Base-by-base conservation (phyloP, 2,797 vertebrate genomes). In the Sarcophilus harrisii region DNA sequence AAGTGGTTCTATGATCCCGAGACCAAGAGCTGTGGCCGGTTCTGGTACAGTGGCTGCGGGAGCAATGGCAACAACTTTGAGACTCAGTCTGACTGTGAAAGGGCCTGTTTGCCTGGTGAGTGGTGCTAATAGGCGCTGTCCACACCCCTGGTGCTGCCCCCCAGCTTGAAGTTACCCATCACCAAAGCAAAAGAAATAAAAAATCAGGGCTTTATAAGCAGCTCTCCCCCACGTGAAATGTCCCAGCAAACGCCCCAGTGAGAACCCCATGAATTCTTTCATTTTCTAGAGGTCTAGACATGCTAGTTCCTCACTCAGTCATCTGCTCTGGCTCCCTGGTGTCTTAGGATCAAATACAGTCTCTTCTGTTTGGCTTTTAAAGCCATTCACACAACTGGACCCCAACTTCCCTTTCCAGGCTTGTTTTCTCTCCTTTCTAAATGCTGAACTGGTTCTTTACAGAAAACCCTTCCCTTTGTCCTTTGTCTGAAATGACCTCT, bases 11-110 rank as follows among this genome's bases (percentile, higher is more conserved):
- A 98, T 0, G 99, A 99, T n/a, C 21, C 97, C 0, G 0, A 98
- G 16, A 99, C 98, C 92, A 98, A 98, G 97, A 99, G 98, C 97
- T 99, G 99, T 0, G 98, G 98, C 0, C 98, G 99, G 57, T 99
- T 99, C 99, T 99, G 99, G 99, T 99, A 99, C 0, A 99, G 99
- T 4, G 99, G 99, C 96, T 99, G 99, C 0, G 99, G 99, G 0
- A 99, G 99, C 57, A 99, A 99, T 5, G 98, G 99, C 95, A 99
- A 99, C 98, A 99, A 99, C 97, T 99, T 99, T 32, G 90, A 99
- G 55, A 99, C 99, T 0, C 99, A 99, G 96, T 98, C 99, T 93
- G 98, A 99, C 98, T 99, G 99, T 98, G 98, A 99, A 98, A 99
- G 98, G 91, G 94, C 99, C 81, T 99, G 99, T 97, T 73, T 97